Percentiles rank a stretch among this genome's conserved stretches.
Conservation (phyloP, 2,113 vertebrate genomes). For the Barnardius zonarius region DNA sequence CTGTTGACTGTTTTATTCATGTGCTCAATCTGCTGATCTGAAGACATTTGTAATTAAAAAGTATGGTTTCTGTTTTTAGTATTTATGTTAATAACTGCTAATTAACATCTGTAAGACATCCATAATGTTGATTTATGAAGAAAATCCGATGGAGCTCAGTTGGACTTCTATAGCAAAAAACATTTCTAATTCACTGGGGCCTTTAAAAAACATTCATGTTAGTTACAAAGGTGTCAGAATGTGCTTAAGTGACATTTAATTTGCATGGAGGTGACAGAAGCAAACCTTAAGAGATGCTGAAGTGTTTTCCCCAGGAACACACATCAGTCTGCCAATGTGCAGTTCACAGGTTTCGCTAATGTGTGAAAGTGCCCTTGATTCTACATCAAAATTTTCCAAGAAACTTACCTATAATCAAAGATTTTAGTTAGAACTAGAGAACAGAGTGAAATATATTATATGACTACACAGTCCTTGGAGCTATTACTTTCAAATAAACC, state of each 20-base stretch:
- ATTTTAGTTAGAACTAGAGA: not conserved
- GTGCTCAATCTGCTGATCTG: not conserved
- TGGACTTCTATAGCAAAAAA: not conserved
- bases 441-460: not conserved
- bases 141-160: not conserved
- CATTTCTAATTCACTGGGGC: not conserved
- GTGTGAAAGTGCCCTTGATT: not conserved
- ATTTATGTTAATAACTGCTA: not conserved
- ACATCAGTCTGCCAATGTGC: not conserved
- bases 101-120: not conserved
- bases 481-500: not conserved
- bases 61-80: rapidly evolving
- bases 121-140: not conserved
- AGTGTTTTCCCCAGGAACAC: not conserved
- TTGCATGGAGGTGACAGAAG: not conserved
- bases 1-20: not conserved
- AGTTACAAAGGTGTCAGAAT: not conserved
- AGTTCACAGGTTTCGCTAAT: not conserved
- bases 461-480: not conserved
- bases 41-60: not conserved
- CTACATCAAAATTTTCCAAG: not conserved
- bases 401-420: not conserved
- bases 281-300: not conserved
- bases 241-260: not conserved
- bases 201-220: not conserved